Conservation (phyloP, 2,888 invertebrate species). For the Cynaeus angustus region DNA sequence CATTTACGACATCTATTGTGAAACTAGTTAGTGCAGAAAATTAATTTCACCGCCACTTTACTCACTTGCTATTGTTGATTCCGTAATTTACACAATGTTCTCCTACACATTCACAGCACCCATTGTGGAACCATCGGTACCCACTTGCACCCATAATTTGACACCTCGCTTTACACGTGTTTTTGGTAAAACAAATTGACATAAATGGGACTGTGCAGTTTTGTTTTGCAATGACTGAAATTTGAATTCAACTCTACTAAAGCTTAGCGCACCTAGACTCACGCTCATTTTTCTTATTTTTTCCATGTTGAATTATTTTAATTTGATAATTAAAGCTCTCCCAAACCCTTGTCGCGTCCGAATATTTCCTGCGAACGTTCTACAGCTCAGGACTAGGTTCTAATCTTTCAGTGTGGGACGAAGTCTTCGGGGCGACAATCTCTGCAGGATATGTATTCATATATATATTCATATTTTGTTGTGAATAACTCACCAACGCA, state of each 20-base stretch:
- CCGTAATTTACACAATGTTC: slow-evolving; percentile 92
- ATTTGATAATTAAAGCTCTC: too few relatives aligned
- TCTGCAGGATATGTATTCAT: neutral
- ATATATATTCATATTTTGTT: too few relatives aligned
- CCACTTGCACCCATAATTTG: slow-evolving; percentile 87
- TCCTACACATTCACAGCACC: slow-evolving; percentile 95
- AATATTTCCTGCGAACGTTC: neutral
- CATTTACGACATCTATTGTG: neutral
- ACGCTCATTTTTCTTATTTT: neutral
- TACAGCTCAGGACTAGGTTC: too few relatives aligned
- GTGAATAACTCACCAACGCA: slow-evolving; percentile 89
- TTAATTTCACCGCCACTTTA: neutral
- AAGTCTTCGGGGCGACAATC: neutral
- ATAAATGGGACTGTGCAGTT: slow-evolving; percentile 96
- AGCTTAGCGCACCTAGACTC: neutral
- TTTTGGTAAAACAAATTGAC: slow-evolving; percentile 91
- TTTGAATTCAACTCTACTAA: too few relatives aligned
- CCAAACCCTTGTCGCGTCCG: neutral
- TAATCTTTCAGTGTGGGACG: too few relatives aligned
- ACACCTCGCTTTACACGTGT: slow-evolving; percentile 90
- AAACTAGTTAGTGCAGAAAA: neutral
- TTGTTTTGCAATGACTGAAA: slow-evolving; percentile 73
- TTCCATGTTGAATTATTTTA: too few relatives aligned
- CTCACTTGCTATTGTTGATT: slow-evolving; percentile 87
- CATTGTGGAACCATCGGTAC: slow-evolving; percentile 95